These are phyloP conservation scores for Orchesellides sinensis DNA, from an alignment of 2,888 invertebrate genomes.

Conservation along the genomic window DNA sequence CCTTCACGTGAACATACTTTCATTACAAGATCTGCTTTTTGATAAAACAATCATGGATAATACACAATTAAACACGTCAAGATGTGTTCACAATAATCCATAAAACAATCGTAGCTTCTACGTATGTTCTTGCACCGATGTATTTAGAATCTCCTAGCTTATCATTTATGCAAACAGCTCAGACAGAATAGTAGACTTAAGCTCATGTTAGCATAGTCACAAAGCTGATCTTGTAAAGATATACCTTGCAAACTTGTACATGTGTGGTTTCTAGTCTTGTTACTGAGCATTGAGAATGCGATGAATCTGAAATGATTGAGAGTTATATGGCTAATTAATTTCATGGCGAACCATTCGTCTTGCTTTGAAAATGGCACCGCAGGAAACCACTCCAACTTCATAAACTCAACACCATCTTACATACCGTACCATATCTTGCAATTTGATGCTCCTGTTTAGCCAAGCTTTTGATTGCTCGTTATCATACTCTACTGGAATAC, in stretches of 20 bases:
- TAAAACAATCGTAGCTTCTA: too few relatives aligned
- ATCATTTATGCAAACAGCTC: too few relatives aligned
- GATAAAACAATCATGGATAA: too few relatives aligned
- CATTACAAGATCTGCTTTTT: too few relatives aligned
- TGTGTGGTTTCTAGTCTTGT: conserved; percentile 46
- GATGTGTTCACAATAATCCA: too few relatives aligned
- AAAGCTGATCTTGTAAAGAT: background rate
- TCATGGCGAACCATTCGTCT: conserved; percentile 51
- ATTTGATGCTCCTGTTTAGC: background rate
- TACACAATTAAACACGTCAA: too few relatives aligned
- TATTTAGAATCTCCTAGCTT: too few relatives aligned
- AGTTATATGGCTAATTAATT: conserved; percentile 64
- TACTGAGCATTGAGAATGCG: conserved; percentile 36
- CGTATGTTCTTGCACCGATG: too few relatives aligned
- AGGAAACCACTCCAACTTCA: conserved; percentile 50
- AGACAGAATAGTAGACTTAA: too few relatives aligned
- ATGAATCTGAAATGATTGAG: conserved; percentile 56
- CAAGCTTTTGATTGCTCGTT: conserved; percentile 24
- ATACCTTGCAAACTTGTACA: conserved; percentile 4
- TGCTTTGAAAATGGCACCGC: conserved; percentile 58
- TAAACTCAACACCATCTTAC: conserved; percentile 62
- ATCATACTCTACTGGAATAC: conserved; percentile 25
- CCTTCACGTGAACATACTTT: too few relatives aligned
- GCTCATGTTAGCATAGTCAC: too few relatives aligned
- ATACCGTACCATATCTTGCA: conserved; percentile 23